Conservation (phyloP, 2,888 invertebrate genomes). For the Cynaeus angustus region DNA sequence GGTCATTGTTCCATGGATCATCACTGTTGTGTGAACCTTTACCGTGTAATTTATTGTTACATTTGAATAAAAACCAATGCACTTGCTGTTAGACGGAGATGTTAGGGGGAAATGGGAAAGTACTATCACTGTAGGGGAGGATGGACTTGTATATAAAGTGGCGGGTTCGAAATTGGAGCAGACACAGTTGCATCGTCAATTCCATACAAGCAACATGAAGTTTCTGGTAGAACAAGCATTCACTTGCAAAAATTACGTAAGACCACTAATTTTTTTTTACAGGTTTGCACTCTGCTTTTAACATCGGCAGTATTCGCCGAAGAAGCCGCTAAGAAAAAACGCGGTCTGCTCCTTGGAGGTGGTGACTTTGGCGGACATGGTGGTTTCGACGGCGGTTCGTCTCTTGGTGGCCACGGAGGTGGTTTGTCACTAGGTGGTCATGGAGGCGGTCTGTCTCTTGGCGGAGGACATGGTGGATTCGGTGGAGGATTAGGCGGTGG, state of each 20-base stretch:
- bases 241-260: slow-evolving; percentile 26
- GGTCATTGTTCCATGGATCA: slow-evolving; percentile 1
- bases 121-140: slow-evolving; percentile 64
- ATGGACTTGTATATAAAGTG: slow-evolving; percentile 60
- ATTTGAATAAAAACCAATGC: slow-evolving; percentile 45
- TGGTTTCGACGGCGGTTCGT: slow-evolving; percentile 35
- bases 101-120: slow-evolving; percentile 62
- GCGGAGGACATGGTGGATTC: slow-evolving; percentile 45
- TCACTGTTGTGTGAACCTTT: slow-evolving; percentile 27
- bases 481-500: slow-evolving; percentile 64
- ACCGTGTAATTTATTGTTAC: slow-evolving; percentile 20
- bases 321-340: slow-evolving; percentile 58
- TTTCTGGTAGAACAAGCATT: slow-evolving; percentile 61
- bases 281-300: slow-evolving; percentile 61
- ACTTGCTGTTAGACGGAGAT: slow-evolving; percentile 39
- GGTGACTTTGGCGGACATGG: slow-evolving; percentile 51
- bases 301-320: slow-evolving; percentile 58
- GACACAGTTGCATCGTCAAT: slow-evolving; percentile 60
- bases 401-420: slow-evolving; percentile 43
- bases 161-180: slow-evolving; percentile 57
- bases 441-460: slow-evolving; percentile 60
- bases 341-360: slow-evolving; percentile 60
- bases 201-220: slow-evolving; percentile 60
- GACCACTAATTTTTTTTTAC: slow-evolving; percentile 21
- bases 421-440: slow-evolving; percentile 30